Evolutionary conservation across 1,140 invertebrate genomes (phyloP).

Genomic region (Drosophila orena): DNA sequence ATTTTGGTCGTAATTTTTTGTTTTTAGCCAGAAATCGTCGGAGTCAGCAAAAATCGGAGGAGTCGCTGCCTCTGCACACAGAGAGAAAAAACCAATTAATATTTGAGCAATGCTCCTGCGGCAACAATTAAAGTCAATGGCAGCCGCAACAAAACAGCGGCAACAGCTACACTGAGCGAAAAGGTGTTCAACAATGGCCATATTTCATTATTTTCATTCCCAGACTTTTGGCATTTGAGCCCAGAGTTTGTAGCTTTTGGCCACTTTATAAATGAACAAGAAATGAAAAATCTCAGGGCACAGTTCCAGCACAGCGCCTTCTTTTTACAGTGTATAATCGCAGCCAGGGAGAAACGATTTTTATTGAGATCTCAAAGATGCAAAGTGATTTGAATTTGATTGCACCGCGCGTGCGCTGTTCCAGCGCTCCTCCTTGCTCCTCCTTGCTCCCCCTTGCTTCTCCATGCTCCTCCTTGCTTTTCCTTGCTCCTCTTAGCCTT

Average conservation of each 20-base stretch:
- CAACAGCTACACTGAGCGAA: slow-evolving; percentile 22
- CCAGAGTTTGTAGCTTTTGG: too few species aligned
- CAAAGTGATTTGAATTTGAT: slow-evolving; percentile 83
- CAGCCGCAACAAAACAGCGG: slow-evolving; percentile 42
- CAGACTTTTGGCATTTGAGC: too few species aligned
- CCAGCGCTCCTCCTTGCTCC: slow-evolving; percentile 3
- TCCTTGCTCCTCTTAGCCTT: neutral
- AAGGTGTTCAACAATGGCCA: neutral
- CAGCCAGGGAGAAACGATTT: slow-evolving; percentile 53
- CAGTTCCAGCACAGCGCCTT: neutral
- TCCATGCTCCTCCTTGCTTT: too few species aligned
- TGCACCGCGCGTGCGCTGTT: slow-evolving; percentile 72
- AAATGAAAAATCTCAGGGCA: too few species aligned
- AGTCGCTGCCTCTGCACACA: slow-evolving; percentile 38
- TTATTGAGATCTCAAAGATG: slow-evolving; percentile 83
- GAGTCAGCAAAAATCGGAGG: slow-evolving; percentile 23
- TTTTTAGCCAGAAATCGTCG: slow-evolving; percentile 72
- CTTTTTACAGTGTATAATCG: slow-evolving; percentile 4
- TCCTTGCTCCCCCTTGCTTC: neutral
- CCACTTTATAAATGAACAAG: too few species aligned
- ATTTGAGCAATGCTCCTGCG: slow-evolving; percentile 83
- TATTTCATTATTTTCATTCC: too few species aligned
- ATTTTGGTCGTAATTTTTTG: neutral
- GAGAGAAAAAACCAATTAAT: slow-evolving; percentile 79
- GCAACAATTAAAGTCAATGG: slow-evolving; percentile 81